phyloP scores from a whole-genome alignment of 92 coral and sea anemone species.

The Parazoanthus swiftii region DNA sequence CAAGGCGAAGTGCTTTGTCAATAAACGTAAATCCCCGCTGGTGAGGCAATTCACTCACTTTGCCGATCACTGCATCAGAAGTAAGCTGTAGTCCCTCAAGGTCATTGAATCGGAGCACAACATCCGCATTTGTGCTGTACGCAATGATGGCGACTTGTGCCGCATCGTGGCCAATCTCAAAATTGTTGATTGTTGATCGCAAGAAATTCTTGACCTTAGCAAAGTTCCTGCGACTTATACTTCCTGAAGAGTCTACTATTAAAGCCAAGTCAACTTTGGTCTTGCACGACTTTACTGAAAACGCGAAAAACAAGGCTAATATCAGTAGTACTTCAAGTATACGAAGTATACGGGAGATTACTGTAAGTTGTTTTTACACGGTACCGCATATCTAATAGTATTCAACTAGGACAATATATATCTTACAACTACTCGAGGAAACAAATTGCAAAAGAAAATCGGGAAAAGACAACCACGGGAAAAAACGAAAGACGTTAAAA shows the following conservation, averaged over 20 bases:
- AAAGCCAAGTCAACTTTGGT: not conserved
- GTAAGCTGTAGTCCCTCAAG: slow-evolving; percentile 8
- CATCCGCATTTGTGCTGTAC: slow-evolving; percentile 15
- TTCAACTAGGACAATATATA: too few relatives aligned
- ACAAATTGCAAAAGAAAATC: too few relatives aligned
- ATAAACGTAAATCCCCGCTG: slow-evolving; percentile 27
- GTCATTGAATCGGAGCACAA: slow-evolving; percentile 22
- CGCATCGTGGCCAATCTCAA: slow-evolving; percentile 8
- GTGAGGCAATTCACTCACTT: slow-evolving; percentile 21
- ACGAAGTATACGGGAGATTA: too few relatives aligned
- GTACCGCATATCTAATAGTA: too few relatives aligned
- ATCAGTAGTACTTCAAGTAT: too few relatives aligned
- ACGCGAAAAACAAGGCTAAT: too few relatives aligned
- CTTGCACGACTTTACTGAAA: slow-evolving; percentile 31
- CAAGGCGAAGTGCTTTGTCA: slow-evolving; percentile 32
- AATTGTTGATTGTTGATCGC: slow-evolving; percentile 22
- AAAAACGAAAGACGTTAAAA: too few relatives aligned
- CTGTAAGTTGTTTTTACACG: too few relatives aligned
- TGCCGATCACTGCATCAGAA: slow-evolving; percentile 16
- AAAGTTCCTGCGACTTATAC: slow-evolving; percentile 36
- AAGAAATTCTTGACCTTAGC: slow-evolving; percentile 20
- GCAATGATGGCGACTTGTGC: slow-evolving; percentile 21
- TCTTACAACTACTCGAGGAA: too few relatives aligned
- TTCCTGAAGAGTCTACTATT: slow-evolving; percentile 31
- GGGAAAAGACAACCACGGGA: too few relatives aligned